These are phyloP conservation scores for Pygmarrhopalites habei DNA, from an alignment of 1,140 invertebrate genomes.

Conservation along the genomic window DNA sequence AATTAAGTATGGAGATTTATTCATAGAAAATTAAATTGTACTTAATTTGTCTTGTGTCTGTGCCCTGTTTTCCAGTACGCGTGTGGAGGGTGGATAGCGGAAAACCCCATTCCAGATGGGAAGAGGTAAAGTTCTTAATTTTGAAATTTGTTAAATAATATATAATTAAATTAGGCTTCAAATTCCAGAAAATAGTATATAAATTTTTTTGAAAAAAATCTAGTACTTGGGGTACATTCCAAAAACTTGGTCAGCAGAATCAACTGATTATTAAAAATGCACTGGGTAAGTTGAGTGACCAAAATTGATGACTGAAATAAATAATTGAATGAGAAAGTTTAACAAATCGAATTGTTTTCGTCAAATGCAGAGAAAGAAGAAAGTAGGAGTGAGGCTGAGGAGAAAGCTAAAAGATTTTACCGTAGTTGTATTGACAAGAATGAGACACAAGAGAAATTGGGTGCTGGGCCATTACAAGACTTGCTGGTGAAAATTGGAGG, in stretches of 20 bases:
- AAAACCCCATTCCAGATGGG: conserved; percentile 51
- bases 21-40: too few relatives aligned
- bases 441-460: conserved; percentile 77
- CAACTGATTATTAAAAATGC: conserved; percentile 85
- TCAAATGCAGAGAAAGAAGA: too few relatives aligned
- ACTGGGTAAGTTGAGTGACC: conserved; percentile 66
- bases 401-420: conserved; percentile 85
- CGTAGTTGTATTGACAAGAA: conserved; percentile 87
- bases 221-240: conserved; percentile 93
- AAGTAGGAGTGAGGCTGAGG: conserved; percentile 73
- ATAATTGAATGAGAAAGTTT: too few relatives aligned
- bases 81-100: conserved; percentile 53
- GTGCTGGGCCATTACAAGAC: conserved; percentile 68
- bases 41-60: too few relatives aligned
- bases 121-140: too few relatives aligned
- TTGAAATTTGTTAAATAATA: background rate
- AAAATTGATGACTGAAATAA: too few relatives aligned
- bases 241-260: conserved; percentile 85
- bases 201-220: too few relatives aligned
- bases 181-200: background rate
- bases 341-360: too few relatives aligned
- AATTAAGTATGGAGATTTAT: too few relatives aligned
- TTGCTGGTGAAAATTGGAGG: conserved; percentile 55
- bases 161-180: background rate
- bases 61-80: too few relatives aligned